Evolutionary conservation across 2,797 vertebrate genomes (phyloP).

Genomic region (Diceros bicornis): DNA sequence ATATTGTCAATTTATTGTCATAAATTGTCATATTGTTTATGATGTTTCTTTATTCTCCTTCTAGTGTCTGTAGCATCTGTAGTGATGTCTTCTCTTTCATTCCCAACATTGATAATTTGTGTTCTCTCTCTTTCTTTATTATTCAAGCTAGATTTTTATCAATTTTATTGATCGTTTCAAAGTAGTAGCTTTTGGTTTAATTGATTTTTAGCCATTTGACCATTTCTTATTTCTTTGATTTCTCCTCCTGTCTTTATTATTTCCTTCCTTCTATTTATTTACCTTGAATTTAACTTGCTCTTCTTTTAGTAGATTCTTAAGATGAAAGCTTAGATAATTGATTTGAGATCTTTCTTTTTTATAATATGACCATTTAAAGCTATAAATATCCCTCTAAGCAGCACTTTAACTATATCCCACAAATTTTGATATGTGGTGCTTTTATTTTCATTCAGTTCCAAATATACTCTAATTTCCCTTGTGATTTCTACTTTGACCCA

Average conservation of each 20-base stretch:
- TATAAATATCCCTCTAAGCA: neutral
- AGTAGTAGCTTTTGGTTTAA: slow-evolving; percentile 9
- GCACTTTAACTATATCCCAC: neutral
- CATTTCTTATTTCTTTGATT: neutral
- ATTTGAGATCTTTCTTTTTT: neutral
- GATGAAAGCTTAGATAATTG: neutral
- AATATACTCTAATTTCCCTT: neutral
- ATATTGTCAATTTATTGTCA: too few species aligned
- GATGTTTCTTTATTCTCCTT: too few species aligned
- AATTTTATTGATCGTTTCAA: neutral
- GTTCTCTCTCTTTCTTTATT: too few species aligned
- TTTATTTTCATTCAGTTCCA: neutral
- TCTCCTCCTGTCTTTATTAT: neutral
- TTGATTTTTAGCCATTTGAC: neutral
- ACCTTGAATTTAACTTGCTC: neutral
- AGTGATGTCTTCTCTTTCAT: too few species aligned
- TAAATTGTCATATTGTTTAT: too few species aligned
- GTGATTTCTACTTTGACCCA: neutral
- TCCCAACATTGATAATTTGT: too few species aligned
- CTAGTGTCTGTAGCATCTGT: too few species aligned
- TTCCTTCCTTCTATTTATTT: neutral
- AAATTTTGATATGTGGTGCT: neutral
- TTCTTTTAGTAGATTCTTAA: neutral
- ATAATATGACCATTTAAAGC: neutral
- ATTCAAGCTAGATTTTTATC: too few species aligned